Base-by-base conservation (phyloP, 1,140 invertebrate genomes). In the Reticulitermes speratus region DNA sequence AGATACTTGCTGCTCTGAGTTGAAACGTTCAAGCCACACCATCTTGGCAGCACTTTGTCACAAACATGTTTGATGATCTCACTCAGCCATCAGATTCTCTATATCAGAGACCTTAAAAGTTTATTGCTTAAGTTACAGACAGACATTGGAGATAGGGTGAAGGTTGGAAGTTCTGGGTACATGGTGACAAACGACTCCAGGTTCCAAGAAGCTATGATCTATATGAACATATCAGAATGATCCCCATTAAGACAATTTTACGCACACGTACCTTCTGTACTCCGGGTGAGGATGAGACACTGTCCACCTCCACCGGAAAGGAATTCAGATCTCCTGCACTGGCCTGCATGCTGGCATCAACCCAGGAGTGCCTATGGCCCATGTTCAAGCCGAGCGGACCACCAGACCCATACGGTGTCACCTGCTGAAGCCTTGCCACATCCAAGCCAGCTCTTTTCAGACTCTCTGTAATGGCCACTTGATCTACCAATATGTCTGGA, bases 221-320 rank as follows among this genome's bases (percentile, higher is more conserved):
- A 38, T 38, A 38, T 2, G 38, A 38, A 38, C 5, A 38, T 2
- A 38, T 38, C 5, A 38, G 38, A 38, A 38, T 38, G 38, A 38
- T 38, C 38, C 38, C 5, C 38, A 38, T 2, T 38, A 38, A 83
- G 38, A 44, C 38, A 44, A 44, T 8, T 38, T 21, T 25, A 44
- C 5, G 9, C 7, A 25, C 30, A 59, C 89, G 91, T 90, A 97
- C 96, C 92, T 95, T 94, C 88, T 94, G 93, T 14, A 96, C 93
- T 48, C 95, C 94, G 9, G 97, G 97, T 52, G 97, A 98, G 89
- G 97, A 97, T 86, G 95, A 95, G 8, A 95, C 95, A 91, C 97
- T 98, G 89, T 98, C 97, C 69, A 97, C 92, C 90, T 98, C 97
- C n/a, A 93, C 90, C 87, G 91, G 92, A 85, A 94, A 92, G 1